phyloP scores from a whole-genome alignment of 2,888 invertebrate genomes.

The Apotomis betuletana region DNA sequence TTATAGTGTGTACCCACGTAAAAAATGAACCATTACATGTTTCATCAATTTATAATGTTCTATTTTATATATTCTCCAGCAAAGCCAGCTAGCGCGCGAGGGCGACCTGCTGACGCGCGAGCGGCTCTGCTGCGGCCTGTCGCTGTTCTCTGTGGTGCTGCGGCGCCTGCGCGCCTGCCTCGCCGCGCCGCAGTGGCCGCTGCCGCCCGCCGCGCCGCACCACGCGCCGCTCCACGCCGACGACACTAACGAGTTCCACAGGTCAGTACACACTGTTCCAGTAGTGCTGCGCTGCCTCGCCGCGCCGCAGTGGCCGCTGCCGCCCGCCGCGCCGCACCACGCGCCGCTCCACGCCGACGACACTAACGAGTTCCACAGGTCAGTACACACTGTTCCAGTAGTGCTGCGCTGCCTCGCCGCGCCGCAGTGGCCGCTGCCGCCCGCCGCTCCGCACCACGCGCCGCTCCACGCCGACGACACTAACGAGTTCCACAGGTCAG shows the following conservation, averaged over 20 bases:
- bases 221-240: conserved; percentile 98
- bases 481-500: conserved; percentile 91
- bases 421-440: too few relatives aligned
- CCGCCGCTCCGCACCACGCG: too few relatives aligned
- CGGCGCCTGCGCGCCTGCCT: conserved; percentile 93
- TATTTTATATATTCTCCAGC: conserved; percentile 80
- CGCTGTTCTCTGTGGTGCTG: conserved; percentile 97
- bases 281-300: neutral
- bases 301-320: conserved; percentile 64
- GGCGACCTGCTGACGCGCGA: conserved; percentile 98
- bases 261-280: neutral
- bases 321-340: too few relatives aligned
- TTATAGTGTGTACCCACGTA: too few relatives aligned
- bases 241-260: conserved; percentile 98
- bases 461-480: conserved; percentile 94
- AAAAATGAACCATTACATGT: too few relatives aligned
- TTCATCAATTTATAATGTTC: too few relatives aligned
- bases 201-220: conserved; percentile 92
- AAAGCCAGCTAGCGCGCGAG: conserved; percentile 96
- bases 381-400: too few relatives aligned
- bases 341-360: conserved; percentile 93
- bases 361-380: conserved; percentile 93
- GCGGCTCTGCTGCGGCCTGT: conserved; percentile 97
- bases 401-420: too few relatives aligned
- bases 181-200: conserved; percentile 96